phyloP scores from a whole-genome alignment of 2,113 vertebrate species.

The Typhlomys cinereus region DNA sequence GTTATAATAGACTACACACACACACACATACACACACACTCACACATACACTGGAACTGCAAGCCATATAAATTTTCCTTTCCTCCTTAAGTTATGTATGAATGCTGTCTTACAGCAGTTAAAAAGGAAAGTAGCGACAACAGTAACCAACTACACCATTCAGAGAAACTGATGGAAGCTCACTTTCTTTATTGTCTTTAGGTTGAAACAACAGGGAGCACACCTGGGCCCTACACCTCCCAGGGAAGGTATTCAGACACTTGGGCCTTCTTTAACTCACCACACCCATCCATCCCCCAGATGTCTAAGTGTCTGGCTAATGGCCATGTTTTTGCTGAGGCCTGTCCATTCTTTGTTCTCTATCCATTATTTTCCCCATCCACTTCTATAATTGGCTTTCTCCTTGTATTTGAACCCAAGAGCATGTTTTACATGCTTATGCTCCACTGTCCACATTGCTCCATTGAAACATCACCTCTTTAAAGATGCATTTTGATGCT shows the following conservation, averaged over 20 bases:
- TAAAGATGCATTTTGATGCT: neutral
- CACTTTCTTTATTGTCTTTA: neutral
- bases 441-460: neutral
- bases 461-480: neutral
- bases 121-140: too few relatives aligned
- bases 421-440: too few relatives aligned
- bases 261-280: accelerated
- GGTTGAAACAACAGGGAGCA: neutral
- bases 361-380: accelerated
- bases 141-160: too few relatives aligned
- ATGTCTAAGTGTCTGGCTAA: neutral
- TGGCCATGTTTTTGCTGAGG: neutral
- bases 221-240: neutral
- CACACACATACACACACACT: too few relatives aligned
- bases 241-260: neutral
- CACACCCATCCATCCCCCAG: neutral
- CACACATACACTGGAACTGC: too few relatives aligned
- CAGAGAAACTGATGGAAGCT: too few relatives aligned
- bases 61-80: too few relatives aligned
- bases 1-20: too few relatives aligned
- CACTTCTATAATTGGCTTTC: too few relatives aligned
- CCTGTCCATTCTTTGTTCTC: too few relatives aligned
- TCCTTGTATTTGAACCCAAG: accelerated
- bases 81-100: too few relatives aligned
- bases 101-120: too few relatives aligned